Evolutionary conservation across 2,113 vertebrate genomes (phyloP), one percentile per base, ranked within the genome.

Genomic region (Seriola quinqueradiata): DNA sequence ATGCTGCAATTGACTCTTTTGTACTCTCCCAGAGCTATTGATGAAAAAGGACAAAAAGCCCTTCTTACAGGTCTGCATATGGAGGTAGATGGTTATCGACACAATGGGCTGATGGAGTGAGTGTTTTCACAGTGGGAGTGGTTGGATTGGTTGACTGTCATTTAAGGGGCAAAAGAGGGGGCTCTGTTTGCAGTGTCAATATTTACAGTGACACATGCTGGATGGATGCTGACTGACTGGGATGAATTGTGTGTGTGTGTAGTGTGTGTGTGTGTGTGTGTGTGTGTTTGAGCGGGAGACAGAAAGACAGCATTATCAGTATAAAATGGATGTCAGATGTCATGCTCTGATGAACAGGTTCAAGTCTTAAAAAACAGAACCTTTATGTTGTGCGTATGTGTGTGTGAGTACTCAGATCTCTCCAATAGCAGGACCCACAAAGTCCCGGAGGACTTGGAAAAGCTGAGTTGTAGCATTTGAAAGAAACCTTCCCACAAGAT

Each of bases 161-260:
- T 90, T 89, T 81, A 61, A 73, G 88, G 88, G 63, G 85, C 46
- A 28, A 73, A 71, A 85, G 69, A 82, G 82, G 91, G 87, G 85
- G 73, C 77, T 88, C 70, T 95, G 91, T 94, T 95, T 94, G 85
- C 76, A 90, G 11, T 93, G 85, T 94, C 93, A 95, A 95, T 95
- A 94, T 95, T 95, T 94, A 94, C 89, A 85, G 83, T 86, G 92
- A 92, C 83, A 91, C 89, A 90, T 67, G 79, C 83, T 84, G 48
- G 71, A 83, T 83, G 79, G 86, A 69, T 75, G 55, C 70, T 75
- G 85, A 95, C 87, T 82, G 87, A 89, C 73, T 78, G 81, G 48
- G 58, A 55, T 72, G 73, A 85, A 87, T 17, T 65, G 75, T 71
- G 13, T 19, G 50, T 63, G 63, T 79, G 88, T 82, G 84, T 77